A percentile compares a stretch with the other conserved stretches of the same genome.
Conservation (phyloP, 2,113 vertebrate genomes). For the Anseranas semipalmata region DNA sequence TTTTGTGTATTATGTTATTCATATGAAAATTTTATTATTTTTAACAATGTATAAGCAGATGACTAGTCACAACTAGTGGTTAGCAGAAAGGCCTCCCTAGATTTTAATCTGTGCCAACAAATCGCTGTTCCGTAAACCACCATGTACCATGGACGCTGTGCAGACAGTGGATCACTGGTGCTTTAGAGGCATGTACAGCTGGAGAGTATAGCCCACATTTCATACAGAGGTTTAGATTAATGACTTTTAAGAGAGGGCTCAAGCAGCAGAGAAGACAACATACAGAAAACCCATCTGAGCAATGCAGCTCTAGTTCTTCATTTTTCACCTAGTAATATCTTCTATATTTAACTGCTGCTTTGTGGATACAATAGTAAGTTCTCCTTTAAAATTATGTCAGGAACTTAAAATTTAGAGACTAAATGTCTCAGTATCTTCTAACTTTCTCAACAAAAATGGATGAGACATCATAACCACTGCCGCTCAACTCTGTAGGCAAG, state of each 20-base stretch:
- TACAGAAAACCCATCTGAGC: background rate
- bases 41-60: background rate
- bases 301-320: background rate
- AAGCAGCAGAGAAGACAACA: background rate
- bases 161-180: rapidly evolving
- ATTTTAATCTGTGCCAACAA: background rate
- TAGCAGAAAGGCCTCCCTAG: background rate
- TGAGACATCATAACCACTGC: rapidly evolving
- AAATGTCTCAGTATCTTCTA: rapidly evolving
- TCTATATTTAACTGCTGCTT: background rate
- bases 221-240: rapidly evolving
- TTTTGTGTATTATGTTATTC: background rate
- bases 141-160: rapidly evolving
- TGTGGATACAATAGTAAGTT: rapidly evolving
- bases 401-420: background rate
- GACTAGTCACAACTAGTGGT: background rate
- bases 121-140: rapidly evolving
- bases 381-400: rapidly evolving
- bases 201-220: rapidly evolving
- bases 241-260: rapidly evolving
- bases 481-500: background rate
- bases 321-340: background rate
- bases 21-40: background rate
- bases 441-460: background rate
- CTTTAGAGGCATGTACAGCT: background rate